Conservation (phyloP, 1,140 invertebrate genomes). For the Aphaenogaster floridana region DNA sequence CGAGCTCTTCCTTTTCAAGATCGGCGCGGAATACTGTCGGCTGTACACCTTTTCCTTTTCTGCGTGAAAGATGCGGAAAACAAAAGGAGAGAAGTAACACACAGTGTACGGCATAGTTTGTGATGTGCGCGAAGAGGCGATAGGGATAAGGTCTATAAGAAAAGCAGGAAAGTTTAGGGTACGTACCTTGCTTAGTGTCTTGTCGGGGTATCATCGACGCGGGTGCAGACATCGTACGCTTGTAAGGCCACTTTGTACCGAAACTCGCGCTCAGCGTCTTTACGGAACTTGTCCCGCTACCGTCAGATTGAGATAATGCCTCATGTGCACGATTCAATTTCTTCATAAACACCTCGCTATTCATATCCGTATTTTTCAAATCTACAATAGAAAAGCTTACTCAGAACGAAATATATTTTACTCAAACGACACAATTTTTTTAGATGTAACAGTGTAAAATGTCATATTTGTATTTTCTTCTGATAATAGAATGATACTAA, state of each 20-base stretch:
- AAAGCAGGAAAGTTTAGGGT: neutral
- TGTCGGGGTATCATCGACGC: conserved; percentile 93
- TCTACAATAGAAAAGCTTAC: conserved; percentile 88
- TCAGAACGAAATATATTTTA: neutral
- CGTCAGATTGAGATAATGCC: conserved; percentile 92
- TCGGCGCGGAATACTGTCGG: conserved; percentile 95
- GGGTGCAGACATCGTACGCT: conserved; percentile 96
- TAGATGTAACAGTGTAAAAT: neutral
- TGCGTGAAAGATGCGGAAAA: conserved; percentile 79
- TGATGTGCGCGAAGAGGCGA: conserved; percentile 27
- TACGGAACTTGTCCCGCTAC: conserved; percentile 88
- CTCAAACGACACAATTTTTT: neutral
- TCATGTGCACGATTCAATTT: conserved; percentile 97
- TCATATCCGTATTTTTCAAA: conserved; percentile 95
- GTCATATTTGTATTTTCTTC: neutral
- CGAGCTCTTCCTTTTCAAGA: conserved; percentile 96
- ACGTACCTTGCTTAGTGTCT: conserved; percentile 91
- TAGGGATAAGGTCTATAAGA: neutral
- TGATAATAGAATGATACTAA: conserved; percentile 81
- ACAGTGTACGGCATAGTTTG: conserved; percentile 57
- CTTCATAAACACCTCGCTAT: conserved; percentile 95
- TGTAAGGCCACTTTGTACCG: conserved; percentile 97
- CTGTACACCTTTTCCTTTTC: conserved; percentile 97
- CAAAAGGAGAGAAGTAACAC: conserved; percentile 59
- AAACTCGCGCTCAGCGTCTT: conserved; percentile 96